These are phyloP conservation scores for Ceriagrion tenellum DNA, from an alignment of 2,888 invertebrate species.

Conservation along the genomic window DNA sequence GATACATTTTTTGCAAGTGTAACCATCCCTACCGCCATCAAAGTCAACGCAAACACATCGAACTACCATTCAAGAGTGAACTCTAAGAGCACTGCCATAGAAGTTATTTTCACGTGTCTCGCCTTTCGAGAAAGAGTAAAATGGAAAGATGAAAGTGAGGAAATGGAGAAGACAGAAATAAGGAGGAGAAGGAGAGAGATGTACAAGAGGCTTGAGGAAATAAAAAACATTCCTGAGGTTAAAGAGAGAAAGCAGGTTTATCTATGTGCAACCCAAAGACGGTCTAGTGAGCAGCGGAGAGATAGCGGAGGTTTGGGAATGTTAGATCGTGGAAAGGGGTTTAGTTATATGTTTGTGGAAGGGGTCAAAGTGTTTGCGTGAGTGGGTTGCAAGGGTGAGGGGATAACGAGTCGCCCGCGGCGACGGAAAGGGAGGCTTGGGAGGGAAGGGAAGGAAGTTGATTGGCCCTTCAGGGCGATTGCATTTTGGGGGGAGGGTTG, in stretches of 20 bases:
- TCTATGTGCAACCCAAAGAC: not conserved
- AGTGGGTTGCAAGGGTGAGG: not conserved
- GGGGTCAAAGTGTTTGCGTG: not conserved
- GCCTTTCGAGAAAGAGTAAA: too few species aligned
- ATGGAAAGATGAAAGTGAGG: not conserved
- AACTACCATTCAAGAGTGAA: too few species aligned
- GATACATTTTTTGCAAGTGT: too few species aligned
- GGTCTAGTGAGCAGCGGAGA: not conserved
- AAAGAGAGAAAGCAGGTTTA: not conserved
- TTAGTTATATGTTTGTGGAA: not conserved
- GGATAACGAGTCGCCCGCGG: not conserved
- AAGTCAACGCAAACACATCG: too few species aligned
- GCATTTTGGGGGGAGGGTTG: not conserved
- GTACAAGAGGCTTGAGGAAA: not conserved
- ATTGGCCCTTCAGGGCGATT: slow-evolving; percentile 22
- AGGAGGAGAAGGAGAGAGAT: not conserved
- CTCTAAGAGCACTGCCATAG: too few species aligned
- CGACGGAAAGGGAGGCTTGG: too few species aligned
- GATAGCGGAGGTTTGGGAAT: not conserved
- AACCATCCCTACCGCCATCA: too few species aligned
- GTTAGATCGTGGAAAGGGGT: not conserved
- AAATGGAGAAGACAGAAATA: not conserved
- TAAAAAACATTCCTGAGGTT: slow-evolving; percentile 35
- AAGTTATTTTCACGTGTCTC: too few species aligned
- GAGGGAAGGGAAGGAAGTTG: not conserved